Percentiles rank a stretch among this genome's conserved stretches.
These are phyloP conservation scores for Indri indri DNA, from an alignment of 2,113 vertebrate species.

Conservation along the genomic window DNA sequence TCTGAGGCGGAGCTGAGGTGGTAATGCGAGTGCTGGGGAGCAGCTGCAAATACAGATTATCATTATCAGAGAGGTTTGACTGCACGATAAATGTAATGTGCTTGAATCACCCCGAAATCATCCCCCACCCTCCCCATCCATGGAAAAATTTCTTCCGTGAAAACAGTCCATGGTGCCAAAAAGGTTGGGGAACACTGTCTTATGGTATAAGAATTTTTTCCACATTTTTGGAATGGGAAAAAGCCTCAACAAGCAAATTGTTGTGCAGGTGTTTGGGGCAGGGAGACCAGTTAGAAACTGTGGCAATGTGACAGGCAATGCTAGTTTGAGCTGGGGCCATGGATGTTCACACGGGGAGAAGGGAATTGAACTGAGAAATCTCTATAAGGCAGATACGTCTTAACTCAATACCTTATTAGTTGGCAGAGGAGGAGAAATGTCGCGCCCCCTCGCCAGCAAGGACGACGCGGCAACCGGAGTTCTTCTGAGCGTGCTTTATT, in stretches of 20 bases:
- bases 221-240: neutral
- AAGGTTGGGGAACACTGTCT: neutral
- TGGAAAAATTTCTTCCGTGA: no score
- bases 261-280: neutral
- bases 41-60: no score
- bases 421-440: neutral
- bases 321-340: neutral
- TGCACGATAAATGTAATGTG: no score
- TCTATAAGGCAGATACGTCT: neutral
- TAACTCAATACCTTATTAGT: neutral
- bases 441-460: no score
- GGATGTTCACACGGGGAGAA: neutral
- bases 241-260: neutral
- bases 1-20: no score
- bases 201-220: neutral
- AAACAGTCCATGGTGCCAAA: no score
- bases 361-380: neutral
- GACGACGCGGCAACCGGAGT: no score
- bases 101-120: no score
- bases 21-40: no score
- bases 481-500: no score
- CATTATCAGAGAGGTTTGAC: no score
- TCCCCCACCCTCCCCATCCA: no score
- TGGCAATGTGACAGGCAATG: neutral
- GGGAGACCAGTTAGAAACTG: neutral